phyloP scores from a whole-genome alignment of 2,797 vertebrate genomes.

The Simalia tracyae region DNA sequence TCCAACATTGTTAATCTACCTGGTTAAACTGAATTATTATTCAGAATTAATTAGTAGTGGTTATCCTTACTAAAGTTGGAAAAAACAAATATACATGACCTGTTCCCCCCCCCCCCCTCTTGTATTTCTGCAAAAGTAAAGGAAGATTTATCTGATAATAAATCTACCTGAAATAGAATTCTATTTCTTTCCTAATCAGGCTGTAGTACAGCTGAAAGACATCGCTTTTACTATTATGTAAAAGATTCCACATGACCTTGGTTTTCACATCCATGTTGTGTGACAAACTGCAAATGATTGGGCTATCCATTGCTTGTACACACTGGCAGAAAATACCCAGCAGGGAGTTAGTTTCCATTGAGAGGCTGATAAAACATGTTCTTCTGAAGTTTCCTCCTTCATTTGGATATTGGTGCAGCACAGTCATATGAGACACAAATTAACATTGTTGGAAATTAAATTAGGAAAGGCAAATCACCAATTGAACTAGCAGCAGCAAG shows the following conservation, averaged over 20 bases:
- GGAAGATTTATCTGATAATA: neutral
- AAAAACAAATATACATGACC: neutral
- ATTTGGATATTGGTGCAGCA: conserved; percentile 13
- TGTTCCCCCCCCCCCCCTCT: neutral
- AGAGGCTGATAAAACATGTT: neutral
- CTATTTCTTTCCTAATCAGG: neutral
- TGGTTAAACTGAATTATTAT: neutral
- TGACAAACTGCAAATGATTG: conserved; percentile 12
- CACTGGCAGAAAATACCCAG: neutral
- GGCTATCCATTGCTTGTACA: neutral
- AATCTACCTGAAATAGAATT: neutral
- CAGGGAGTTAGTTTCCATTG: neutral
- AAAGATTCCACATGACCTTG: neutral
- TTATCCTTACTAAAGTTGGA: neutral
- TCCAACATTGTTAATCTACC: neutral
- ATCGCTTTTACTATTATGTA: neutral
- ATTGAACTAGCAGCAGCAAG: conserved; percentile 2
- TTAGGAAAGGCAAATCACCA: conserved; percentile 14
- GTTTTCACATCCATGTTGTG: conserved; percentile 28
- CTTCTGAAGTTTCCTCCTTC: neutral
- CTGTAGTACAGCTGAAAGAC: neutral
- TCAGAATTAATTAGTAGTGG: neutral
- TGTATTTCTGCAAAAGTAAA: neutral
- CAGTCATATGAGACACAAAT: conserved; percentile 10
- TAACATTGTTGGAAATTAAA: conserved; percentile 28